Base-by-base conservation (phyloP, 2,888 invertebrate species). In the Allolobophora icterica region DNA sequence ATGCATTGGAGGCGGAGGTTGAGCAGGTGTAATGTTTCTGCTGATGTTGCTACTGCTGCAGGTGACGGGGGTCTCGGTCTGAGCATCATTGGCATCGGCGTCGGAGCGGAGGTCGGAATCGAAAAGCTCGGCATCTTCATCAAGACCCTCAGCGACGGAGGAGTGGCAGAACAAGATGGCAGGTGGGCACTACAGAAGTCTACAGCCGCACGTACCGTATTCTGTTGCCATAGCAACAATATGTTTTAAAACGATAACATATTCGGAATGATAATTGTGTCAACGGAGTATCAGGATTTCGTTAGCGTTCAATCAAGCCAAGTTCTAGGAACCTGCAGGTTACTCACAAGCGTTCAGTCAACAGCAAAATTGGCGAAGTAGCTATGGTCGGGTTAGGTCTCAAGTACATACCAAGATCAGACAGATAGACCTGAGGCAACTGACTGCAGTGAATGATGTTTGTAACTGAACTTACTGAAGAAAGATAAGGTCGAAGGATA, bases 81-180 rank as follows among this genome's bases (percentile, higher is more conserved):
- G 92, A 99, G 98, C 95, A 99, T 99, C 94, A 99, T 99, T 94
- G 99, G 96, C 58, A 99, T 99, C 99, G 99, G 99, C 89, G 99
- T 99, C 71, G 99, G 99, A 30, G 99, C 99, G 58, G 99, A 99
- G 96, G 98, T 99, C 0, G 99, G 99, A 2, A 94, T 97, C 89
- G 96, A 96, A 94, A 97, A 97, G 94, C 95, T 96, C 45, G 99
- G 99, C 33, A 99, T 99, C 94, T 99, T 99, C 95, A 99, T 99
- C 89, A 99, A 99, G 96, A 99, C 99, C 0, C 98, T 99, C 93
- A 99, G 99, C 0, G 97, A 98, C 91, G 98, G 98, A 95, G 99
- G 99, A 38, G 99, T 99, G 58, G 99, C 99, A 5, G 97, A 98
- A 83, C 96, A 97, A 92, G 98, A 99, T 96, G 97, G 97, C 15